These are phyloP conservation scores for Cnemophilus loriae DNA, from an alignment of 2,113 vertebrate species.

Conservation along the genomic window DNA sequence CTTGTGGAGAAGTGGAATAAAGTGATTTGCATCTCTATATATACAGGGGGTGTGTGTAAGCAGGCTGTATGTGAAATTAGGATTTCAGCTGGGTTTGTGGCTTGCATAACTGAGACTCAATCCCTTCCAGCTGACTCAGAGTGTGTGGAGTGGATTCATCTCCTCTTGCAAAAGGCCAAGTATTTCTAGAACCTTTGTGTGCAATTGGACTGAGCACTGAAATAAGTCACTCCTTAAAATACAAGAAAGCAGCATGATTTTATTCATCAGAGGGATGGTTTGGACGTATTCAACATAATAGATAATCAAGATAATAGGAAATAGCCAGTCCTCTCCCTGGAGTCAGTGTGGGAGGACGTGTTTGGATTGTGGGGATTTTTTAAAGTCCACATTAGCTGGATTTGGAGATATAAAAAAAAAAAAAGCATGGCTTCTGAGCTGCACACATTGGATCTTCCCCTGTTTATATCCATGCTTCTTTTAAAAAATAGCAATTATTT, in stretches of 20 bases:
- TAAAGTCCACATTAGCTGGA: not conserved
- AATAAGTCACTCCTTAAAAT: not conserved
- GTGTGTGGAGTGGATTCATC: not conserved
- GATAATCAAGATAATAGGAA: not conserved
- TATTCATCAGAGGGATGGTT: not conserved
- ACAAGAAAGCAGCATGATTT: not conserved
- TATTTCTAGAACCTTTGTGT: not conserved
- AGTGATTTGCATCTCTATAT: not conserved
- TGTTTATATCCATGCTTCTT: not conserved
- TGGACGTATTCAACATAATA: not conserved
- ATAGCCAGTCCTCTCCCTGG: too few species aligned
- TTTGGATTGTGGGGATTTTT: not conserved
- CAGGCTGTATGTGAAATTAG: not conserved
- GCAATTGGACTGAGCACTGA: not conserved
- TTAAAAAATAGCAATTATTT: not conserved
- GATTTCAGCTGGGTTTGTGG: not conserved
- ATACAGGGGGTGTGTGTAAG: not conserved
- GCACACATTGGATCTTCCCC: not conserved
- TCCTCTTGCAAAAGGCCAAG: not conserved
- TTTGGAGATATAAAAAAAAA: not conserved
- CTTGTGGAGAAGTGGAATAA: not conserved
- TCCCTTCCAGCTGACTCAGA: not conserved
- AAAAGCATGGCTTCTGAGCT: rapidly evolving
- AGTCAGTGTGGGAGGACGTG: not conserved
- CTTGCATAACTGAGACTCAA: not conserved